Conservation (phyloP, 1,140 invertebrate species). For the Acyrthosiphon pisum region DNA sequence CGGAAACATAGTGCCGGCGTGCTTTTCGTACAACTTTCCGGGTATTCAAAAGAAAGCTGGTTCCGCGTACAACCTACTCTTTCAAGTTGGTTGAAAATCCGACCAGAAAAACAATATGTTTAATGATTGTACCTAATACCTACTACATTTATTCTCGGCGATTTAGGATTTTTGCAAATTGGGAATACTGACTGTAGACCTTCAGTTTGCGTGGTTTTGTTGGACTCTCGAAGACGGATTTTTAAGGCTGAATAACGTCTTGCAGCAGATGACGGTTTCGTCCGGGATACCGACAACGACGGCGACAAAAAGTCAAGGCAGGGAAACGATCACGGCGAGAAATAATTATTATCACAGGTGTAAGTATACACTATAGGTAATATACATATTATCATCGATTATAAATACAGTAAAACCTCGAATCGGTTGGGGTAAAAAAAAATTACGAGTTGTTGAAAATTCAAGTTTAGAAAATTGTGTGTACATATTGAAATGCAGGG, state of each 20-base stretch:
- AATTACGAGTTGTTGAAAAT: too few relatives aligned
- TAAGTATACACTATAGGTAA: background rate
- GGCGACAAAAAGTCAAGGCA: background rate
- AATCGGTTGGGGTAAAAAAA: too few relatives aligned
- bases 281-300: background rate
- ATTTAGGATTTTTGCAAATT: conserved; percentile 51
- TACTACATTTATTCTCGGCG: too few relatives aligned
- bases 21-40: background rate
- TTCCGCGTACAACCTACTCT: conserved; percentile 1
- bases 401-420: too few relatives aligned
- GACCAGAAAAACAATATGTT: background rate
- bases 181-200: conserved; percentile 13
- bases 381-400: background rate
- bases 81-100: background rate
- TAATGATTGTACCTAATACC: background rate
- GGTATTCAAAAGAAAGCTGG: background rate
- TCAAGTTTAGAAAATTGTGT: too few relatives aligned
- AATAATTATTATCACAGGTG: conserved; percentile 8
- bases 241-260: background rate
- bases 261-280: background rate
- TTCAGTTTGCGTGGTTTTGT: conserved; percentile 46
- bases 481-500: too few relatives aligned
- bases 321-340: background rate
- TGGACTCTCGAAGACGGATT: conserved; percentile 15
- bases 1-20: background rate